Evolutionary conservation across 2,113 vertebrate genomes (phyloP).

Genomic region (Poeciliopsis turrubarensis): DNA sequence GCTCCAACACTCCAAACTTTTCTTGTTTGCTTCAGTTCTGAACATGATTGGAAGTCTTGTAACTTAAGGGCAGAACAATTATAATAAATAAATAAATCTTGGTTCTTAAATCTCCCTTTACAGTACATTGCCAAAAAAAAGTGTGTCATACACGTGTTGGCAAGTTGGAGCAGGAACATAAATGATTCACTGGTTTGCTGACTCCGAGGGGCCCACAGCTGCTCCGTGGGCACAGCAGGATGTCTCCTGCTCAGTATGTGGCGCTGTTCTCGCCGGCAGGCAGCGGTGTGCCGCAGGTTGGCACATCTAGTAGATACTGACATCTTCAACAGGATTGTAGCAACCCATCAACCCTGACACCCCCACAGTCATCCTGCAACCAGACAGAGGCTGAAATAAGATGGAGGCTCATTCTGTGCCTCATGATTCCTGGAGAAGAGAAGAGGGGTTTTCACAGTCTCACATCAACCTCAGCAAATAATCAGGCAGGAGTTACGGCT

Average conservation of each 20-base stretch:
- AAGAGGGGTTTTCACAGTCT: constrained; percentile 34
- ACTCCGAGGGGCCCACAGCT: constrained; percentile 34
- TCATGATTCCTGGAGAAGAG: constrained; percentile 60
- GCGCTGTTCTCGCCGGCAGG: constrained; percentile 65
- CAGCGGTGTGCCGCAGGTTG: constrained; percentile 54
- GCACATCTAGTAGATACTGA: constrained; percentile 66
- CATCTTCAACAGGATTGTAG: constrained; percentile 68
- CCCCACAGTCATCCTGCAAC: constrained; percentile 15
- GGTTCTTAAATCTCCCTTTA: constrained; percentile 38
- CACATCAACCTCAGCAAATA: constrained; percentile 29
- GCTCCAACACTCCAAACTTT: neutral
- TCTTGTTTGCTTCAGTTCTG: no score
- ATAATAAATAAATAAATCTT: no score
- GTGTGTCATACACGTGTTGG: constrained; percentile 54
- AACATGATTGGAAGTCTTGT: no score
- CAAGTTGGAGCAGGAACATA: constrained; percentile 43
- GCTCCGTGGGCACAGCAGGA: constrained; percentile 50
- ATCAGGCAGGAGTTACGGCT: constrained; percentile 47
- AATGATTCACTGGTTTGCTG: constrained; percentile 64
- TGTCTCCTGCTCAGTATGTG: constrained; percentile 39
- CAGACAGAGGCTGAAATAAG: constrained; percentile 70
- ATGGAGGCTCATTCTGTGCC: constrained; percentile 40
- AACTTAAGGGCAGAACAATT: no score
- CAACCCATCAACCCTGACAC: constrained; percentile 33
- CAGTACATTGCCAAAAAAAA: constrained; percentile 16